Evolutionary conservation across 1,140 invertebrate genomes (phyloP).

Genomic region (Drosophila lacertosa): DNA sequence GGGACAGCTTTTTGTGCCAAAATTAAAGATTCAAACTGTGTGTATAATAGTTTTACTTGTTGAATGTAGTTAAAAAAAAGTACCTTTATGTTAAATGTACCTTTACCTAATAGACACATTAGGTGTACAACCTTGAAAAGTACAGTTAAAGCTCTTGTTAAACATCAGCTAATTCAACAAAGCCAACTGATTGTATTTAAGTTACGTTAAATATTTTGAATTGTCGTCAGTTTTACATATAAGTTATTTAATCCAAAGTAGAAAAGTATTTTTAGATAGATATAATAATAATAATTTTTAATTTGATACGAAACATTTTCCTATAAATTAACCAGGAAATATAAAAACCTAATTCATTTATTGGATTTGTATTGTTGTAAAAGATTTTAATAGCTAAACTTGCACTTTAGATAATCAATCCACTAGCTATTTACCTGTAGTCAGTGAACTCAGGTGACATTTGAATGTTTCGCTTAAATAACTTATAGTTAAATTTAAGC

Average conservation of each 20-base stretch:
- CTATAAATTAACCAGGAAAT: no score
- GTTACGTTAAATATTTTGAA: neutral
- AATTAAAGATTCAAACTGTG: neutral
- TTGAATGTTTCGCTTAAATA: neutral
- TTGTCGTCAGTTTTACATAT: neutral
- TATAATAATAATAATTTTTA: no score
- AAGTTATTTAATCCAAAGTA: neutral
- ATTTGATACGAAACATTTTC: no score
- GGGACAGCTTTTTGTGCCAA: neutral
- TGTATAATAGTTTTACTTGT: no score
- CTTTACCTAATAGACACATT: no score
- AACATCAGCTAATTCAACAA: neutral
- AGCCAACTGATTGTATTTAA: constrained; percentile 3
- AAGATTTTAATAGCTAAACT: neutral
- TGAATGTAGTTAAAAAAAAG: no score
- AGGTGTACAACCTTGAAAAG: no score
- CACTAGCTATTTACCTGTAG: neutral
- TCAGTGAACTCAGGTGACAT: neutral
- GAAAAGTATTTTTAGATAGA: no score
- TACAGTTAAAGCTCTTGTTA: no score
- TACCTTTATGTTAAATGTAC: no score
- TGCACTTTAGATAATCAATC: neutral
- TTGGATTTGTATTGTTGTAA: no score
- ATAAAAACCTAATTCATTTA: no score
- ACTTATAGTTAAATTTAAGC: neutral